phyloP scores from a whole-genome alignment of 2,797 vertebrate genomes.

The Rhinoraja longicauda region DNA sequence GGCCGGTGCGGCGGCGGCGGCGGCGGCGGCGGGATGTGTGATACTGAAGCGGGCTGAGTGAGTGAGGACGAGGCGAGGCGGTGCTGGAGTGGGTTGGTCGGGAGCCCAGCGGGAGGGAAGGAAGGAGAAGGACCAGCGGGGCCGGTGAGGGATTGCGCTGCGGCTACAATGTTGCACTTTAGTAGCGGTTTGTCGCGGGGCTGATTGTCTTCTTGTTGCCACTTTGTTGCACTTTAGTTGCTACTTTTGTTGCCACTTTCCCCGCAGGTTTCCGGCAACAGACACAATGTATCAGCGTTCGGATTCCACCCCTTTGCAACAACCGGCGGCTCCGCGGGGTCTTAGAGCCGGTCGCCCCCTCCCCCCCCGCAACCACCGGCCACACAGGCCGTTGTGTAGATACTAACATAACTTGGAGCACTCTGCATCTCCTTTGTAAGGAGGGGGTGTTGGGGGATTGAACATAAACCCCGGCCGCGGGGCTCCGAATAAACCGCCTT shows the following conservation, averaged over 20 bases:
- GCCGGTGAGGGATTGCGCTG: conserved; percentile 3
- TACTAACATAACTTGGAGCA: background rate
- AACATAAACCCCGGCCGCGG: too few relatives aligned
- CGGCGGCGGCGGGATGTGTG: background rate
- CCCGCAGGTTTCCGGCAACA: background rate
- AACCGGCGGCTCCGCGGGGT: background rate
- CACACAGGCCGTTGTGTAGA: background rate
- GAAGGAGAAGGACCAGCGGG: background rate
- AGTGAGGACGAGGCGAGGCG: background rate
- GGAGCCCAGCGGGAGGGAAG: background rate
- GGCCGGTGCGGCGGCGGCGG: too few relatives aligned
- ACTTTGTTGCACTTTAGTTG: too few relatives aligned
- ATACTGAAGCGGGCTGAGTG: background rate
- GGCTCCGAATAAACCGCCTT: too few relatives aligned
- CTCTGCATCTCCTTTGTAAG: background rate
- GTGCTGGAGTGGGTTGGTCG: background rate
- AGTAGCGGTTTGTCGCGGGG: too few relatives aligned
- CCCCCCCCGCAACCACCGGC: background rate
- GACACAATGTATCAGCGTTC: background rate
- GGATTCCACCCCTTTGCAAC: background rate
- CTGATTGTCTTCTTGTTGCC: too few relatives aligned
- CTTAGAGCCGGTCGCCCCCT: background rate
- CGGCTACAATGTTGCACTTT: background rate
- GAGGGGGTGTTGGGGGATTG: too few relatives aligned
- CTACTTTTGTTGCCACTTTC: background rate